Conservation (phyloP, 2,888 invertebrate species). For the Aphidius colemani region DNA sequence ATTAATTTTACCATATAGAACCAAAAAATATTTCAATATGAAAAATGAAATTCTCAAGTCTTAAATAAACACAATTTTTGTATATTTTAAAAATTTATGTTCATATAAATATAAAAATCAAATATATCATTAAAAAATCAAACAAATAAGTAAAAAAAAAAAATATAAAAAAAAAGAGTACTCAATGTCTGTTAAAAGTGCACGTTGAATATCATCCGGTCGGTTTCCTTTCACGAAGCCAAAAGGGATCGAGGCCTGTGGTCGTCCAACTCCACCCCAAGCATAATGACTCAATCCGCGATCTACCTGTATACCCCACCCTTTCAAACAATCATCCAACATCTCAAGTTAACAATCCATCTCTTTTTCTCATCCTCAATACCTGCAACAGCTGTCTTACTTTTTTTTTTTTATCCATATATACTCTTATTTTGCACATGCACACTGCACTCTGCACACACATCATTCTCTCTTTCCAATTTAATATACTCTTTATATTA, state of each 20-base stretch:
- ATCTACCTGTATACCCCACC: constrained; percentile 54
- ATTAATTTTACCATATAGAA: too few species aligned
- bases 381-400: constrained; percentile 24
- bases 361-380: constrained; percentile 31
- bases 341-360: constrained; percentile 35
- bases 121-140: constrained; percentile 20
- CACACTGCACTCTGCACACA: neutral
- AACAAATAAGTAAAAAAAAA: constrained; percentile 27
- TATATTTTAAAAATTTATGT: too few species aligned
- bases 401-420: constrained; percentile 30
- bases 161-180: constrained; percentile 19
- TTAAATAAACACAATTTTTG: too few species aligned
- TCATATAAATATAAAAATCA: too few species aligned
- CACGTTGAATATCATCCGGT: constrained; percentile 44
- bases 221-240: constrained; percentile 54
- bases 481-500: too few species aligned
- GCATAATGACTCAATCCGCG: constrained; percentile 61
- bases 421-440: constrained; percentile 38
- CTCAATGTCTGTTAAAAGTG: constrained; percentile 17
- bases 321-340: constrained; percentile 32
- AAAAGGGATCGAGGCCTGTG: constrained; percentile 49
- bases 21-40: too few species aligned
- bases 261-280: constrained; percentile 49
- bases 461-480: neutral
- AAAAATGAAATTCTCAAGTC: too few species aligned